Evolutionary conservation across 2,113 vertebrate species (phyloP).

Genomic region (Quiscalus mexicanus): DNA sequence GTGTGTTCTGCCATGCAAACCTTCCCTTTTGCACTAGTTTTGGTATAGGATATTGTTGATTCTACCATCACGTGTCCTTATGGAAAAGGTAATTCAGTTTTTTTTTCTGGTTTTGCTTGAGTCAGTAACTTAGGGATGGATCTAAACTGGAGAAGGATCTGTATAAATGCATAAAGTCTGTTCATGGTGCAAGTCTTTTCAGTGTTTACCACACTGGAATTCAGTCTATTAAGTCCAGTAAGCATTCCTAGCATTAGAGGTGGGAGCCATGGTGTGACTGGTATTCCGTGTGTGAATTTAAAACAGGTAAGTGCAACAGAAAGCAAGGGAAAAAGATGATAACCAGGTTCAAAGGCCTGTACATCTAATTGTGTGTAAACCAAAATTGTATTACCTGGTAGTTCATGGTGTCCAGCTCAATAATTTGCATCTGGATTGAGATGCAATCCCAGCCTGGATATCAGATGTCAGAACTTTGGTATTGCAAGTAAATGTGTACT

Average conservation of each 20-base stretch:
- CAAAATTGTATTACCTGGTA: neutral
- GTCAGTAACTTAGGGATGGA: neutral
- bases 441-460: neutral
- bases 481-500: neutral
- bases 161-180: neutral
- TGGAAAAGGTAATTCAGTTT: neutral
- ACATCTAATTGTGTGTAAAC: neutral
- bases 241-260: neutral
- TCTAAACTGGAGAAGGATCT: neutral
- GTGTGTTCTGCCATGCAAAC: neutral
- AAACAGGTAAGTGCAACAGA: slow-evolving; percentile 31
- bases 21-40: neutral
- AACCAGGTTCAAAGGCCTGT: neutral
- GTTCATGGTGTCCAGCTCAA: neutral
- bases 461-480: neutral
- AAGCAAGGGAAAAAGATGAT: neutral
- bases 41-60: neutral
- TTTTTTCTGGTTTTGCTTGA: neutral
- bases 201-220: neutral
- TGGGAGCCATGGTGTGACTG: neutral
- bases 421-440: neutral
- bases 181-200: neutral
- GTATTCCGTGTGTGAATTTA: neutral
- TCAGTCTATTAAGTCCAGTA: neutral
- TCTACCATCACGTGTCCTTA: neutral